Evolutionary conservation across 2,113 vertebrate genomes (phyloP).

Genomic region (Thomomys bottae): DNA sequence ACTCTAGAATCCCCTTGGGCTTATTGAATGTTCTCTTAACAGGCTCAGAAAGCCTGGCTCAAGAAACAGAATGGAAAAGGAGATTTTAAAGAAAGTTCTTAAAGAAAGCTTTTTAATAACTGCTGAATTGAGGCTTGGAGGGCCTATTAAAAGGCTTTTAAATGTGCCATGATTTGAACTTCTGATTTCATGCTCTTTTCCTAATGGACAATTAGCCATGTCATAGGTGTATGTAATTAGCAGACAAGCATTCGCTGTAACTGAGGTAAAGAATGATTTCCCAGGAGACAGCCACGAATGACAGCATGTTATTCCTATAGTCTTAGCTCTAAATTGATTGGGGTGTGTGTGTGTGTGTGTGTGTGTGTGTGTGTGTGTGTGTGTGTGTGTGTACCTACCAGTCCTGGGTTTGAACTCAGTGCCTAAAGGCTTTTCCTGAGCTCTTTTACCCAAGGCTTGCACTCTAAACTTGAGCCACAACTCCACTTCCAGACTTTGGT

Average conservation of each 20-base stretch:
- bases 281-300: neutral
- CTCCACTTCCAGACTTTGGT: too few species aligned
- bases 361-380: too few species aligned
- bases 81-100: neutral
- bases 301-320: neutral
- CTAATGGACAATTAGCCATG: conserved; percentile 20
- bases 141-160: conserved; percentile 36
- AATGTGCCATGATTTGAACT: neutral
- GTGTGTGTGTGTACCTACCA: too few species aligned
- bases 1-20: neutral
- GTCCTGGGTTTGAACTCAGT: too few species aligned
- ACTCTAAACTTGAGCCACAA: too few species aligned
- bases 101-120: neutral
- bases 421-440: too few species aligned
- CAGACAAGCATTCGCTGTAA: conserved; percentile 61
- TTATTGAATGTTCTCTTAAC: neutral
- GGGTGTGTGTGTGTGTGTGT: neutral
- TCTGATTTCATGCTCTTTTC: conserved; percentile 58
- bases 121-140: neutral
- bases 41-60: neutral
- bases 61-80: conserved; percentile 5
- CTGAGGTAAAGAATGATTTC: conserved; percentile 61
- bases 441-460: too few species aligned
- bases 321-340: neutral
- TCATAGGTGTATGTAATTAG: conserved; percentile 70